Evolutionary conservation across 2,888 invertebrate species (phyloP).

Genomic region (Andrena bicolor): DNA sequence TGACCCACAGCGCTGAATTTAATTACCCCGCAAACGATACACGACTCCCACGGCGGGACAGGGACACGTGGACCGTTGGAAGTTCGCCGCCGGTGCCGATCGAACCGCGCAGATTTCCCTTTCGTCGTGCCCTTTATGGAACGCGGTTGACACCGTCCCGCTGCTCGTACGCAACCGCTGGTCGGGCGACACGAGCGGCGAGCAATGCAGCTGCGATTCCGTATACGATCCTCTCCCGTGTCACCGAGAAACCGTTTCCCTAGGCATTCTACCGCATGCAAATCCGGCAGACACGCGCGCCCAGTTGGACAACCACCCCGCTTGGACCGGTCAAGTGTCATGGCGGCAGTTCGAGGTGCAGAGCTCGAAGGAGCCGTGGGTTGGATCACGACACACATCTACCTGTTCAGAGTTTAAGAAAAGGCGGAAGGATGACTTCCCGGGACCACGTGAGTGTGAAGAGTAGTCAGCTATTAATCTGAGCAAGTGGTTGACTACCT

Average conservation of each 20-base stretch:
- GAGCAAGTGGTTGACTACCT: neutral
- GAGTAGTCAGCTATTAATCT: neutral
- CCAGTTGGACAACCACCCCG: slow-evolving; percentile 1
- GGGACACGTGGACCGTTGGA: slow-evolving; percentile 35
- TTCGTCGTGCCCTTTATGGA: slow-evolving; percentile 53
- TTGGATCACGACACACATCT: neutral
- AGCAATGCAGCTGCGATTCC: slow-evolving; percentile 51
- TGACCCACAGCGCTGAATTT: slow-evolving; percentile 34
- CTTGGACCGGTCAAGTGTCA: neutral
- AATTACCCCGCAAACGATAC: slow-evolving; percentile 24
- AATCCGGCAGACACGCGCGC: slow-evolving; percentile 27
- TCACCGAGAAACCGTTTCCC: slow-evolving; percentile 49
- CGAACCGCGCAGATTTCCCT: slow-evolving; percentile 57
- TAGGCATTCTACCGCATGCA: slow-evolving; percentile 44
- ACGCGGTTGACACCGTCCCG: slow-evolving; percentile 33
- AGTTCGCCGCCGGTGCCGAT: slow-evolving; percentile 38
- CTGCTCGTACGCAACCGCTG: slow-evolving; percentile 28
- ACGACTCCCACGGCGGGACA: slow-evolving; percentile 19
- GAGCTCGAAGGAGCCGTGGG: neutral
- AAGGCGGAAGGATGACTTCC: neutral
- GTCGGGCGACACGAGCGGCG: slow-evolving; percentile 3
- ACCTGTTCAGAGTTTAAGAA: neutral
- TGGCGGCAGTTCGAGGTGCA: neutral
- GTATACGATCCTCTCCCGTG: slow-evolving; percentile 31
- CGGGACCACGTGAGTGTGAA: neutral